Percentiles rank a stretch among this genome's conserved stretches.
These are phyloP conservation scores for Zootermopsis nevadensis DNA, from an alignment of 2,888 invertebrate genomes.

Conservation along the genomic window DNA sequence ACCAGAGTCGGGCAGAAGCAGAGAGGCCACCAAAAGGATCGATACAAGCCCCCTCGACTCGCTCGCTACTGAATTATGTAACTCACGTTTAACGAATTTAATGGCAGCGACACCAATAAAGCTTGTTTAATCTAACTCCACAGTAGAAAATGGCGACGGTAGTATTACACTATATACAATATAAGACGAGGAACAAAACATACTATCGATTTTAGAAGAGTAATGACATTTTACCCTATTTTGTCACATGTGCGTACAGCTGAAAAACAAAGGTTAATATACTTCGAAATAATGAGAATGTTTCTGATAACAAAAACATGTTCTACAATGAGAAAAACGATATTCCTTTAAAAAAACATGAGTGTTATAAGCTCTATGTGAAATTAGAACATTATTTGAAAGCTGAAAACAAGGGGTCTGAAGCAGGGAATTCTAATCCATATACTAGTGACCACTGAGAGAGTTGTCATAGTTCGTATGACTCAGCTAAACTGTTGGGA, in stretches of 20 bases:
- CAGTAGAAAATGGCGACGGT: slow-evolving; percentile 31
- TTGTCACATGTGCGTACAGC: neutral
- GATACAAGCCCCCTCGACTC: slow-evolving; percentile 47
- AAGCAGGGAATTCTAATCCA: no score
- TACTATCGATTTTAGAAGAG: neutral
- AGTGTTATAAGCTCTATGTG: no score
- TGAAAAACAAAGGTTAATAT: neutral
- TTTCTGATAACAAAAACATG: no score
- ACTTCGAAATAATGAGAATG: no score
- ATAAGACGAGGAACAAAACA: slow-evolving; percentile 2
- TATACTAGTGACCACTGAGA: no score
- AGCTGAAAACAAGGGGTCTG: no score
- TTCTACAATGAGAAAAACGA: no score
- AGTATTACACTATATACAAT: slow-evolving; percentile 14
- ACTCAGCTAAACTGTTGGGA: no score
- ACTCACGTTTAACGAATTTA: slow-evolving; percentile 53
- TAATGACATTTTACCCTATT: neutral
- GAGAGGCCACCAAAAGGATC: slow-evolving; percentile 37
- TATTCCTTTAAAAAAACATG: no score
- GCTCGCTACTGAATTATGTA: slow-evolving; percentile 52
- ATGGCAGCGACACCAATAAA: slow-evolving; percentile 53
- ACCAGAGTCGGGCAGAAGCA: slow-evolving; percentile 2
- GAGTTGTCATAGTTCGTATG: no score
- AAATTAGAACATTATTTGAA: no score
- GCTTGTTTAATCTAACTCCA: slow-evolving; percentile 49